Percentiles rank a stretch among this genome's conserved stretches.
Evolutionary conservation across 2,113 vertebrate genomes (phyloP).

Genomic region (Turdus rufiventris): DNA sequence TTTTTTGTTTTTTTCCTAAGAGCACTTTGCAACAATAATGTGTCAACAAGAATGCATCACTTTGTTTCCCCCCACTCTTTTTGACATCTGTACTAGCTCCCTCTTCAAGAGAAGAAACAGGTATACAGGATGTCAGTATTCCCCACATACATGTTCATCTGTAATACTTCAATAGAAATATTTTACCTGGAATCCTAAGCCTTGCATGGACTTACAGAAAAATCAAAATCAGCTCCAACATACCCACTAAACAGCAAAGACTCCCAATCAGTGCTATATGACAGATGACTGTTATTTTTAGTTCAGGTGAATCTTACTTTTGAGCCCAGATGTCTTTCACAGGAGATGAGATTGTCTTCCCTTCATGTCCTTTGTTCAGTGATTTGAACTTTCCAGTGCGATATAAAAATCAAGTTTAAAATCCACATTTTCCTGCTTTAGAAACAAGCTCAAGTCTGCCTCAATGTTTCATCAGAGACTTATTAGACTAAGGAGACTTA

Average conservation of each 20-base stretch:
- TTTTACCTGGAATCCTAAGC: background rate
- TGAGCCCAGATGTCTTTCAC: background rate
- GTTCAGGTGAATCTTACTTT: background rate
- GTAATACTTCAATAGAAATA: background rate
- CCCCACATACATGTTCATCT: background rate
- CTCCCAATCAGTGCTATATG: background rate
- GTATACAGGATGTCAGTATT: background rate
- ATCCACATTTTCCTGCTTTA: background rate
- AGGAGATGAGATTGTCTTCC: background rate
- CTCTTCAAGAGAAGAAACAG: background rate
- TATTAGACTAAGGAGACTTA: background rate
- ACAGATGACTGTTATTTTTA: background rate
- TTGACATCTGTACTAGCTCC: background rate
- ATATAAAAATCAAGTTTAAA: background rate
- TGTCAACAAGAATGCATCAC: background rate
- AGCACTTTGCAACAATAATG: background rate
- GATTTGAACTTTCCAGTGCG: background rate
- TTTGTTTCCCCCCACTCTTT: fast-evolving
- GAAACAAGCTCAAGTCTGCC: background rate
- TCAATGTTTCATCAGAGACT: background rate
- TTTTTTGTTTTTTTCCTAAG: background rate
- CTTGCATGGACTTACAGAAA: background rate
- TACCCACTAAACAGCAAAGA: background rate
- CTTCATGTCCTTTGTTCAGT: background rate
- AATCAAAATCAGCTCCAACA: background rate